Evolutionary conservation across 2,797 vertebrate species (phyloP).

Genomic region (Gallinago nigripennis): DNA sequence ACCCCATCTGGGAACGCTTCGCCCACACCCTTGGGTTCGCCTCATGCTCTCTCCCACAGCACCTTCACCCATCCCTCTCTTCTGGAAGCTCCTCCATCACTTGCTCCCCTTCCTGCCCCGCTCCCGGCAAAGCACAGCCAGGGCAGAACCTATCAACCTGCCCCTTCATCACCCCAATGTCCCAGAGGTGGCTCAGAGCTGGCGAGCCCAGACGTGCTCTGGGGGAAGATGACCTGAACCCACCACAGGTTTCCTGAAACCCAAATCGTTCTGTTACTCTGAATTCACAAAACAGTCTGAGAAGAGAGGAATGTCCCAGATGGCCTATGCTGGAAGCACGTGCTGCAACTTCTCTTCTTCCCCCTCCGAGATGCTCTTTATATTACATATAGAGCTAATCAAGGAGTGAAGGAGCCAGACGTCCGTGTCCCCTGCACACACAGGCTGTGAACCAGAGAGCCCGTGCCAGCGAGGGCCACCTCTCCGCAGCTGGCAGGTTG

Average conservation of each 20-base stretch:
- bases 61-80: neutral
- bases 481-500: neutral
- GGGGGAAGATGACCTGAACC: neutral
- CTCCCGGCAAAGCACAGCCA: neutral
- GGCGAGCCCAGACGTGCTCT: neutral
- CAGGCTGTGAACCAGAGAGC: neutral
- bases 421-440: neutral
- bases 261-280: neutral
- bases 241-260: neutral
- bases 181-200: neutral
- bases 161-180: neutral
- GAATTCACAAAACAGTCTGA: neutral
- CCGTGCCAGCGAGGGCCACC: neutral
- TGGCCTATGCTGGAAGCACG: fast-evolving
- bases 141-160: neutral
- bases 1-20: neutral
- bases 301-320: fast-evolving
- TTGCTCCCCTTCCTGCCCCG: neutral
- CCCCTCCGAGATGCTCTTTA: neutral
- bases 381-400: neutral
- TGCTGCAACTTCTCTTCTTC: neutral
- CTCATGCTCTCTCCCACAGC: neutral
- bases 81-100: neutral
- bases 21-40: neutral
- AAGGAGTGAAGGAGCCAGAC: neutral